Percentiles rank a stretch among this genome's conserved stretches.
Evolutionary conservation across 2,113 vertebrate genomes (phyloP).

Genomic region (Aptenodytes patagonicus): DNA sequence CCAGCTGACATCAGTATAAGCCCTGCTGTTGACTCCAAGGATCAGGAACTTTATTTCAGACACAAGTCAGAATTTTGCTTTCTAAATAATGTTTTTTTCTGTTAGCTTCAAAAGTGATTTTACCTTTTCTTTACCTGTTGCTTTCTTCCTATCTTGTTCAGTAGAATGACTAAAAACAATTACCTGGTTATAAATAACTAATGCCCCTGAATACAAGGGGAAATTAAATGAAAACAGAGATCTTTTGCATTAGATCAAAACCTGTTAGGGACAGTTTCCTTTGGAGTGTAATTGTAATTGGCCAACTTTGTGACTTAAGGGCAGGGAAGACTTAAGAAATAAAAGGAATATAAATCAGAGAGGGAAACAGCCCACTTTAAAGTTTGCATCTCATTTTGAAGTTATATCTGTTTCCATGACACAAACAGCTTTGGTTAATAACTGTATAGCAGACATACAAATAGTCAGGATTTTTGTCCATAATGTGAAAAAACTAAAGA

Average conservation of each 20-base stretch:
- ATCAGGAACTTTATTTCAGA: neutral
- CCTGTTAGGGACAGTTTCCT: neutral
- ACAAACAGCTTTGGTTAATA: neutral
- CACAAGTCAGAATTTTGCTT: neutral
- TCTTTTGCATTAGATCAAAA: conserved; percentile 35
- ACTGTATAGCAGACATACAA: neutral
- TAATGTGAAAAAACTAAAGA: neutral
- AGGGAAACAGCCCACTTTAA: neutral
- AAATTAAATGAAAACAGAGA: conserved; percentile 28
- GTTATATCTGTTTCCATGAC: neutral
- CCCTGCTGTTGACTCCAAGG: neutral
- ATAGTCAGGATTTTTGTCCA: neutral
- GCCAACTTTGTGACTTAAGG: neutral
- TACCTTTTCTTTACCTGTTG: neutral
- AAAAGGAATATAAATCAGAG: neutral
- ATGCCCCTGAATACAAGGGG: neutral
- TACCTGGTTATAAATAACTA: conserved; percentile 44
- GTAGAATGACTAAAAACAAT: conserved; percentile 2
- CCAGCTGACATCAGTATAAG: neutral
- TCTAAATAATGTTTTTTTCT: neutral
- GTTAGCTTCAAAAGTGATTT: neutral
- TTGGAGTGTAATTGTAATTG: neutral
- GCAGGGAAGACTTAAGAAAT: neutral
- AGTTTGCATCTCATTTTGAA: conserved; percentile 12
- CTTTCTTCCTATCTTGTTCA: neutral